phyloP scores from a whole-genome alignment of 2,113 vertebrate genomes.

The Chloropsis hardwickii region DNA sequence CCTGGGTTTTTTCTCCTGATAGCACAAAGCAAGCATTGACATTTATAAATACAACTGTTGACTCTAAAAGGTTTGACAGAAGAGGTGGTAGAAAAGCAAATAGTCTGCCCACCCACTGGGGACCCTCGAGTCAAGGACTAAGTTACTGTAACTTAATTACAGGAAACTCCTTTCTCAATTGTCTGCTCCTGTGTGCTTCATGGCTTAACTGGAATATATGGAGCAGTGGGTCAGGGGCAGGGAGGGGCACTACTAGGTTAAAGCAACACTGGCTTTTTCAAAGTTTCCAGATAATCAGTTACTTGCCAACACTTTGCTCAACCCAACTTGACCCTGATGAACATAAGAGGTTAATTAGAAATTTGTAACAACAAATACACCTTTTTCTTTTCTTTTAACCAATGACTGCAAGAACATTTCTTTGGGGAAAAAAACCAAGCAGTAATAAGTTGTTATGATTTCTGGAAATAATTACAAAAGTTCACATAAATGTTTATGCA shows the following conservation, averaged over 20 bases:
- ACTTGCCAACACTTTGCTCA: neutral
- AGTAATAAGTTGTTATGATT: neutral
- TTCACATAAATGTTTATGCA: neutral
- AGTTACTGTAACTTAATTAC: conserved; percentile 38
- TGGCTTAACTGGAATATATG: neutral
- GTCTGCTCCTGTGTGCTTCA: neutral
- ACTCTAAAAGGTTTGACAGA: conserved; percentile 17
- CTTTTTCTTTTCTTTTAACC: neutral
- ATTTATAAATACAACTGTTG: conserved; percentile 26
- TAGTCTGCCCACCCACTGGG: neutral
- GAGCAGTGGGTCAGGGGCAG: conserved; percentile 10
- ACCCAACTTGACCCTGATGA: neutral
- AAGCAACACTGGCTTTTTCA: neutral
- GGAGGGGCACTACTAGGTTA: neutral
- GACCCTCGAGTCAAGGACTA: conserved; percentile 41
- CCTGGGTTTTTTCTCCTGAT: neutral
- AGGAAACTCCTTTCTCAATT: conserved; percentile 42
- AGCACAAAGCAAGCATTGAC: conserved; percentile 2
- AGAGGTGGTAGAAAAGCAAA: conserved; percentile 38
- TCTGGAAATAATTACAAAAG: neutral
- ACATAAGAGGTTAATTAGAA: neutral
- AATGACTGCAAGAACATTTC: neutral
- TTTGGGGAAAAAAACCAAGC: neutral
- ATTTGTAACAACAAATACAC: neutral
- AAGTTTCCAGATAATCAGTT: conserved; percentile 18